phyloP scores from a whole-genome alignment of 2,113 vertebrate species.

The Thalassarche chlororhynchos region DNA sequence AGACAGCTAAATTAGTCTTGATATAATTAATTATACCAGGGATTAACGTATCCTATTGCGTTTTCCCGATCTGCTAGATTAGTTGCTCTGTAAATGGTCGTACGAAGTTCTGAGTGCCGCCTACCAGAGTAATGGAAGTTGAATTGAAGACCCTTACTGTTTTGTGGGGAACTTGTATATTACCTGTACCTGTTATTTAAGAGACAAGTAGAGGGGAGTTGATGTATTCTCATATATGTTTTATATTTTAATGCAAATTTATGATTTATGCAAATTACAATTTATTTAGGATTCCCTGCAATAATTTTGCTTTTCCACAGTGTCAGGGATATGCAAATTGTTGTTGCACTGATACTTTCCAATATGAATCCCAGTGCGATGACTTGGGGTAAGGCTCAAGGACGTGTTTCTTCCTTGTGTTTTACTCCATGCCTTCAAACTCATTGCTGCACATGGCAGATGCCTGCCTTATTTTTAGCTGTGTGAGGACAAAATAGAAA shows the following conservation, averaged over 20 bases:
- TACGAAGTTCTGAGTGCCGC: neutral
- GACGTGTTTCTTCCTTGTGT: neutral
- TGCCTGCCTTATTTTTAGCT: constrained; percentile 48
- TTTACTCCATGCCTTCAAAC: neutral
- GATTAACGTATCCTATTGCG: neutral
- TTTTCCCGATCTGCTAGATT: neutral
- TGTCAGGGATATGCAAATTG: neutral
- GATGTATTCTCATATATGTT: neutral
- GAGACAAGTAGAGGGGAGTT: neutral
- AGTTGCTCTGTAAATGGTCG: neutral
- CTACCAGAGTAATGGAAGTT: neutral
- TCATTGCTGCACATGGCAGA: neutral
- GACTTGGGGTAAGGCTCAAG: neutral
- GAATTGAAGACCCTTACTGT: neutral
- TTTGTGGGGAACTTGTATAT: neutral
- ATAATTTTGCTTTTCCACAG: neutral
- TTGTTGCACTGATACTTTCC: neutral
- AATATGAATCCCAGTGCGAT: neutral
- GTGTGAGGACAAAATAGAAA: constrained; percentile 29
- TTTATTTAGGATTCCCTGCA: neutral
- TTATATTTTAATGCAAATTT: neutral
- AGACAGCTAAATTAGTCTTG: neutral
- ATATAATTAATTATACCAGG: neutral
- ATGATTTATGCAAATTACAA: neutral
- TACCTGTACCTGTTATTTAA: neutral